phyloP scores from a whole-genome alignment of 1,140 invertebrate species.

The Gryllus bimaculatus region DNA sequence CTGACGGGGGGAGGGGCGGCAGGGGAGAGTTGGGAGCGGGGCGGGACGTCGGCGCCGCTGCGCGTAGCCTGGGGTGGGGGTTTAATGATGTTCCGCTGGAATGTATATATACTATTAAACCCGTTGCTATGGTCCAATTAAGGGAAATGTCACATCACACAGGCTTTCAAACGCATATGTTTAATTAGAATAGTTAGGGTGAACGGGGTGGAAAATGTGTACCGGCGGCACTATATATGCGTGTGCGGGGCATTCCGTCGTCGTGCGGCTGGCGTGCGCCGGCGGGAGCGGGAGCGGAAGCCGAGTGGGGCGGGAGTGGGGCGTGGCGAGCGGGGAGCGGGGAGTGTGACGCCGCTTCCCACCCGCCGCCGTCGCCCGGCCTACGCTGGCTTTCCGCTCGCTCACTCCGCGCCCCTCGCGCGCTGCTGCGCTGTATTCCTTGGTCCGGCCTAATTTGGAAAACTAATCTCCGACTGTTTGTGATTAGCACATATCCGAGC shows the following conservation, averaged over 20 bases:
- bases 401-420: no score
- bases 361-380: no score
- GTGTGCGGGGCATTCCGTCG: no score
- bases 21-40: neutral
- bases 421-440: neutral
- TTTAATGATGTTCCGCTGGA: neutral
- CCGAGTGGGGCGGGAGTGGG: no score
- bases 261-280: no score
- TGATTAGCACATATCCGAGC: neutral
- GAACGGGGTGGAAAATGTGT: neutral
- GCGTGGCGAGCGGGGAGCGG: no score
- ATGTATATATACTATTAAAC: constrained; percentile 6
- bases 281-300: no score
- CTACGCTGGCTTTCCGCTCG: no score
- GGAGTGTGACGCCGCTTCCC: no score
- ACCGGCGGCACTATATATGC: neutral
- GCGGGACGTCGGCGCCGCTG: neutral
- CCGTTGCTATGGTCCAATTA: neutral
- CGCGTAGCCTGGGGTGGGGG: no score
- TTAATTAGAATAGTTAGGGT: constrained; percentile 2
- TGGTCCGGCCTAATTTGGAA: constrained; percentile 2
- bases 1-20: no score
- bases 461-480: constrained; percentile 4
- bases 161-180: constrained; percentile 3
- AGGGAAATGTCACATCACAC: constrained; percentile 3